Evolutionary conservation across 2,113 vertebrate genomes (phyloP).

Genomic region (Pterocles gutturalis): DNA sequence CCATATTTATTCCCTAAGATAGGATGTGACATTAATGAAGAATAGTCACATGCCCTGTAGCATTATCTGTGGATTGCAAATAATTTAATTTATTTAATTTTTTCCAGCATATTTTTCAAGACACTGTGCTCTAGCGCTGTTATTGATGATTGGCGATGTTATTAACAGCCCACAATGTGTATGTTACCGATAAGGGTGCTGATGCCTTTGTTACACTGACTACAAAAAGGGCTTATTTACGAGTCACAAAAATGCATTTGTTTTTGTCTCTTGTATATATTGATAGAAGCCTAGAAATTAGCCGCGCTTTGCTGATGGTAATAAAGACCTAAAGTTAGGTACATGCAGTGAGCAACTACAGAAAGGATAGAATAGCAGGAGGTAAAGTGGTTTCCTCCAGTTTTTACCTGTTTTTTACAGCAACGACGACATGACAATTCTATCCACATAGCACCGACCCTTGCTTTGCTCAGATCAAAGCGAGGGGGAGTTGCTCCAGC

Average conservation of each 20-base stretch:
- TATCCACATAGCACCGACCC: neutral
- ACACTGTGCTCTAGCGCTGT: neutral
- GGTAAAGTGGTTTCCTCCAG: rapidly evolving
- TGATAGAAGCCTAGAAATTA: neutral
- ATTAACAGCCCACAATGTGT: neutral
- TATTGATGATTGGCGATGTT: neutral
- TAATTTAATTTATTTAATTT: neutral
- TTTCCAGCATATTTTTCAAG: neutral
- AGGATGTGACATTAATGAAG: neutral
- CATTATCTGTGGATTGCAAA: neutral
- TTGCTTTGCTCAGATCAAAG: neutral
- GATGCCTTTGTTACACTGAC: neutral
- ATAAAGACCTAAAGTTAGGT: neutral
- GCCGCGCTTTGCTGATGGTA: neutral
- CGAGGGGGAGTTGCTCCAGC: neutral
- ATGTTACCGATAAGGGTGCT: neutral
- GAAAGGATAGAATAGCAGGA: neutral
- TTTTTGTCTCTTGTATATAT: neutral
- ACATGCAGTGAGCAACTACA: neutral
- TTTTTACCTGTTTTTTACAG: rapidly evolving
- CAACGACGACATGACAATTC: rapidly evolving
- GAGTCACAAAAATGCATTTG: neutral
- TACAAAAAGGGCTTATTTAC: neutral
- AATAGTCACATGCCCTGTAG: neutral
- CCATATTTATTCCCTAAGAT: neutral